phyloP scores from a whole-genome alignment of 1,140 invertebrate species.

The Metopolophium dirhodum region DNA sequence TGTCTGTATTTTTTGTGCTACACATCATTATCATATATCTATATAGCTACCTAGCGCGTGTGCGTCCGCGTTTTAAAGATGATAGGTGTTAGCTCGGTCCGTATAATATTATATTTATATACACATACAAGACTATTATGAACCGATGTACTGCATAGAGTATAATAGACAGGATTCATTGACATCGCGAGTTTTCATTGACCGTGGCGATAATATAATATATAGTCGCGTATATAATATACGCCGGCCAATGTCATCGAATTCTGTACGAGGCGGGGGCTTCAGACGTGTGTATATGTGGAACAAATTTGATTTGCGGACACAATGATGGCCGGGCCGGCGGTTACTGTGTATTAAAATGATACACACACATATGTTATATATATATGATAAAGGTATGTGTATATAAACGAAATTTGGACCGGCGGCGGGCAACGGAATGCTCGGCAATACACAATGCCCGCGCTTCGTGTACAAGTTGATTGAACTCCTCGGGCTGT shows the following conservation, averaged over 20 bases:
- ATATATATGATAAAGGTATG: background rate
- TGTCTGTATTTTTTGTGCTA: background rate
- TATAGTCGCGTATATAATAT: background rate
- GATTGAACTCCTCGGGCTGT: constrained; percentile 45
- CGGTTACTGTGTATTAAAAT: constrained; percentile 31
- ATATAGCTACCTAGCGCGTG: background rate
- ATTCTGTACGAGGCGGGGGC: background rate
- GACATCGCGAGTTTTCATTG: constrained; percentile 31
- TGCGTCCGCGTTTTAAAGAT: background rate
- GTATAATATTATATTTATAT: background rate
- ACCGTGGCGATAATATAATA: background rate
- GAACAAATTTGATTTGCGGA: constrained; percentile 57
- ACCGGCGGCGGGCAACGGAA: constrained; percentile 33
- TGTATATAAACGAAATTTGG: constrained; percentile 10
- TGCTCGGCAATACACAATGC: constrained; percentile 42
- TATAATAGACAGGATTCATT: constrained; percentile 38
- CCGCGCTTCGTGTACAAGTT: constrained; percentile 42
- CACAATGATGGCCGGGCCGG: constrained; percentile 13
- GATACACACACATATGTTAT: background rate
- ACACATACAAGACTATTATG: background rate
- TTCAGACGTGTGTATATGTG: constrained; percentile 50
- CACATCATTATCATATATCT: background rate
- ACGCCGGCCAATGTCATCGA: constrained; percentile 18
- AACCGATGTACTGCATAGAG: no score
- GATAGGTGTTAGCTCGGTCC: background rate